Percentiles rank a stretch among this genome's conserved stretches.
These are phyloP conservation scores for Batillaria attramentaria DNA, from an alignment of 1,140 invertebrate genomes.

Conservation along the genomic window DNA sequence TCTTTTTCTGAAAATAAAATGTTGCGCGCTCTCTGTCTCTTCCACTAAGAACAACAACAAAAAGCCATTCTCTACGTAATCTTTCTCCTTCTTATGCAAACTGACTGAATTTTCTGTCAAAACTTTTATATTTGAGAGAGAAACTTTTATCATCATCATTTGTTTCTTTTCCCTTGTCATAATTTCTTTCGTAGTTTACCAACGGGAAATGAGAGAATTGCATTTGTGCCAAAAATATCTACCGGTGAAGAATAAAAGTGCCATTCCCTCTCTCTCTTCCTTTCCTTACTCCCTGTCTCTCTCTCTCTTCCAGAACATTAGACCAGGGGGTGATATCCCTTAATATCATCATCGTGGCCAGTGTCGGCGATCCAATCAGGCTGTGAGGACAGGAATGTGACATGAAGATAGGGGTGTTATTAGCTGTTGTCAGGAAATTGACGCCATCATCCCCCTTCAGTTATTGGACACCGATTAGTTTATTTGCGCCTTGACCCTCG, in stretches of 20 bases:
- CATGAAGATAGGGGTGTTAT: too few relatives aligned
- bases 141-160: too few relatives aligned
- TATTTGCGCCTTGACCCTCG: too few relatives aligned
- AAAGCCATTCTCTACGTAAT: neutral
- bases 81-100: neutral
- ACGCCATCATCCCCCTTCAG: neutral
- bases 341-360: neutral
- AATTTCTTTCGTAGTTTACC: neutral
- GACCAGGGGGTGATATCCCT: too few relatives aligned
- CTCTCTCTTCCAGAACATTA: too few relatives aligned
- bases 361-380: too few relatives aligned
- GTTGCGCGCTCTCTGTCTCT: neutral
- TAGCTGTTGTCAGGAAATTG: neutral
- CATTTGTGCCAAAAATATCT: neutral
- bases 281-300: neutral
- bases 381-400: too few relatives aligned
- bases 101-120: neutral
- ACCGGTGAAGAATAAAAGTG: neutral
- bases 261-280: neutral
- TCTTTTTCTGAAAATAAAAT: neutral
- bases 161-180: neutral
- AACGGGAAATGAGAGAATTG: neutral
- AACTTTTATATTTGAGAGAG: neutral
- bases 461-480: too few relatives aligned
- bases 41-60: neutral